phyloP scores from a whole-genome alignment of 2,888 invertebrate genomes.

The Cryptocephalus primarius region DNA sequence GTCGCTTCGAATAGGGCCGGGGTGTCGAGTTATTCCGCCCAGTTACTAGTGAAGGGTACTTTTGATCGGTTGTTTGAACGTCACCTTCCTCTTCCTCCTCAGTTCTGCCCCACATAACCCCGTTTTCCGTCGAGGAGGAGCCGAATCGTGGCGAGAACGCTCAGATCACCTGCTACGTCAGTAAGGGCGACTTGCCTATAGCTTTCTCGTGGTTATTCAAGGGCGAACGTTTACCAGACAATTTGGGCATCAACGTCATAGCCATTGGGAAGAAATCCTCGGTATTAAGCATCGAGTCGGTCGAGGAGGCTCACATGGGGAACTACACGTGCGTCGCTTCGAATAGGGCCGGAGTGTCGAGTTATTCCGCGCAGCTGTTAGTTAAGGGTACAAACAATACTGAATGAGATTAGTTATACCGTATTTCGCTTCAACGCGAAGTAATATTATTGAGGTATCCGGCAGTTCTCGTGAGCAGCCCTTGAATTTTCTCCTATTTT shows the following conservation, averaged over 20 bases:
- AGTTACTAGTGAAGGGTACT: conserved; percentile 44
- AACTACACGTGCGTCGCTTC: conserved; percentile 46
- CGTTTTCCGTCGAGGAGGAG: conserved; percentile 57
- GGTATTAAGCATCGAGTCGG: conserved; percentile 48
- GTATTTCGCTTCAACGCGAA: too few species aligned
- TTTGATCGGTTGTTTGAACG: too few species aligned
- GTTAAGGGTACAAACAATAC: conserved; percentile 40
- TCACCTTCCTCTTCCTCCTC: not conserved
- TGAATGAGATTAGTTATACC: not conserved
- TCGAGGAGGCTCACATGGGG: conserved; percentile 42
- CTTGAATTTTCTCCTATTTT: too few species aligned
- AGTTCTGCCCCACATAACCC: conserved; percentile 54
- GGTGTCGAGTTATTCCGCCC: conserved; percentile 37
- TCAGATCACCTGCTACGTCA: conserved; percentile 52
- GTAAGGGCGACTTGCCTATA: conserved; percentile 60
- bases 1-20: conserved; percentile 44
- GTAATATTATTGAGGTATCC: too few species aligned
- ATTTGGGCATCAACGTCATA: conserved; percentile 40
- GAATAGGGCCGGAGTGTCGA: conserved; percentile 41
- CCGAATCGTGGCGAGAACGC: conserved; percentile 53
- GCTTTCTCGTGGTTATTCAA: conserved; percentile 64
- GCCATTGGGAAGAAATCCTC: conserved; percentile 54
- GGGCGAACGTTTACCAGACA: conserved; percentile 43
- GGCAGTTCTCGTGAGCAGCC: too few species aligned
- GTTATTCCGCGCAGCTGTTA: conserved; percentile 38